Conservation (phyloP, 2,888 invertebrate species). For the Spilosoma lubricipeda region DNA sequence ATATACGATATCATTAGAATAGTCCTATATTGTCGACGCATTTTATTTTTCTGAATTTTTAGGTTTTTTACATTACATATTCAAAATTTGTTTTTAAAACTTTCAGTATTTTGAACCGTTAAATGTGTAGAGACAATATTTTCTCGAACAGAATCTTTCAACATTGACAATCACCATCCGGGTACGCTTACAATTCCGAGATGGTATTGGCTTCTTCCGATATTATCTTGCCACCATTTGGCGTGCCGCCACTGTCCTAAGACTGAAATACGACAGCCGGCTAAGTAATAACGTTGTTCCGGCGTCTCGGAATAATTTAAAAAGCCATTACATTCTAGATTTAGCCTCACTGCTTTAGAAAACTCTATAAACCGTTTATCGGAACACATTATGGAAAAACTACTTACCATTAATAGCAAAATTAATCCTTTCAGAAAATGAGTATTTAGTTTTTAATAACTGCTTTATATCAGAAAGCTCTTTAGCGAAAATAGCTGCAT, state of each 20-base stretch:
- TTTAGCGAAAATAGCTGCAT: no score
- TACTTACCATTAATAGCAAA: neutral
- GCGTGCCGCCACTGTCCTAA: slow-evolving; percentile 18
- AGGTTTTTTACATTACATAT: neutral
- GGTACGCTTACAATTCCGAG: slow-evolving; percentile 16
- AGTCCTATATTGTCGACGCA: no score
- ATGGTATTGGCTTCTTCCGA: slow-evolving; percentile 16
- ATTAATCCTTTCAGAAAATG: neutral
- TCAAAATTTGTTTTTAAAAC: neutral
- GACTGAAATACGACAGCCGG: slow-evolving; percentile 21
- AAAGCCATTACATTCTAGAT: slow-evolving; percentile 18
- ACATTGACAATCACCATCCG: slow-evolving; percentile 7
- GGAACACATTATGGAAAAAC: neutral
- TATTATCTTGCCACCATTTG: slow-evolving; percentile 21
- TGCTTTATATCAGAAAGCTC: neutral
- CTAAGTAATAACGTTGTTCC: slow-evolving; percentile 19
- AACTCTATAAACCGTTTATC: neutral
- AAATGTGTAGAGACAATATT: neutral
- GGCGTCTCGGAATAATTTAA: slow-evolving; percentile 19
- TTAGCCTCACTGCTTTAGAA: slow-evolving; percentile 17
- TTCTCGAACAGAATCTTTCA: neutral
- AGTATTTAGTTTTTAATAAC: neutral
- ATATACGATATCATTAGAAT: no score
- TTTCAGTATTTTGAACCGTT: neutral
- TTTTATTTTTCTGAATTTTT: no score